These are phyloP conservation scores for Gorsachius goisagi DNA, from an alignment of 2,113 vertebrate species.

Conservation along the genomic window DNA sequence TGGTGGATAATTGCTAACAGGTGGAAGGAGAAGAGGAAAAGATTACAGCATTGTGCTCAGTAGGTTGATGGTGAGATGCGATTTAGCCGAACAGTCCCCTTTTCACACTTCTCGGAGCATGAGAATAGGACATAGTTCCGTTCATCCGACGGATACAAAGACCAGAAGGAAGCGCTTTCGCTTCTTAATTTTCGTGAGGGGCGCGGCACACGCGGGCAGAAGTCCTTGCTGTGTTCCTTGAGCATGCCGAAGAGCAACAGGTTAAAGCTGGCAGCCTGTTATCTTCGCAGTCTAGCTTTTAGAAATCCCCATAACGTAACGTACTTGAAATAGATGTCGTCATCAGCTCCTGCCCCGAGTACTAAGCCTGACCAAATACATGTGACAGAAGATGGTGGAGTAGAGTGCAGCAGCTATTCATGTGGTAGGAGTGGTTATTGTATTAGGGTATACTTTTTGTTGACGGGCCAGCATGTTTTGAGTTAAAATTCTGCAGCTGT, in stretches of 20 bases:
- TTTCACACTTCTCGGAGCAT: slow-evolving; percentile 25
- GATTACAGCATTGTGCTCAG: slow-evolving; percentile 23
- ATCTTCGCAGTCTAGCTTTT: slow-evolving; percentile 68
- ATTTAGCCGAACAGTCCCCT: slow-evolving; percentile 4
- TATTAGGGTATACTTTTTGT: slow-evolving; percentile 68
- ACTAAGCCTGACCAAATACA: slow-evolving; percentile 72
- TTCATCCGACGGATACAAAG: not conserved
- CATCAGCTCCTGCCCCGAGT: slow-evolving; percentile 72
- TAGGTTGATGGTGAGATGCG: slow-evolving; percentile 31
- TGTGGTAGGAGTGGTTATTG: slow-evolving; percentile 76
- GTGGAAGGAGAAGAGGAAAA: slow-evolving; percentile 52
- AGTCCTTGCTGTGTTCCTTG: slow-evolving; percentile 30
- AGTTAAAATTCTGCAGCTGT: slow-evolving; percentile 82
- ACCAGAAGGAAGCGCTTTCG: not conserved
- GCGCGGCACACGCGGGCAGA: rapidly evolving
- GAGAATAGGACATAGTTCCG: not conserved
- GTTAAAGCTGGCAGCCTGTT: slow-evolving; percentile 67
- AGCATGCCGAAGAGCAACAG: slow-evolving; percentile 43
- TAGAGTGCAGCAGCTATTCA: slow-evolving; percentile 73
- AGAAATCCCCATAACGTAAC: slow-evolving; percentile 80
- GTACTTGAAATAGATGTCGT: slow-evolving; percentile 84
- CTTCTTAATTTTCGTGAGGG: not conserved
- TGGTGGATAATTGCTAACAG: slow-evolving; percentile 57
- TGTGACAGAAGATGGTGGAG: slow-evolving; percentile 78
- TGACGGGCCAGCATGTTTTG: slow-evolving; percentile 71